phyloP scores from a whole-genome alignment of 2,797 vertebrate species.

The Schizopygopsis pylzovi region DNA sequence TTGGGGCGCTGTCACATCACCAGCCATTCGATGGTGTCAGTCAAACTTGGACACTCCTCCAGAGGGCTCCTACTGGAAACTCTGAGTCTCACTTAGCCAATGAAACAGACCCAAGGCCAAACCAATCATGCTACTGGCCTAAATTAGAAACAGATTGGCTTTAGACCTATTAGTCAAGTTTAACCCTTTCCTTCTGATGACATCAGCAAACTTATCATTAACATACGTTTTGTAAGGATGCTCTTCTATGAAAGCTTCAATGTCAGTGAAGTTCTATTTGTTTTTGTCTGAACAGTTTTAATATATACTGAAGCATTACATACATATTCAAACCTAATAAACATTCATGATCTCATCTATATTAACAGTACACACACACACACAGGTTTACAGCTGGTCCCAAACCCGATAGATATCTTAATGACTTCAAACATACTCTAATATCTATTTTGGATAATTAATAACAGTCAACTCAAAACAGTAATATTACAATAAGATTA shows the following conservation, averaged over 20 bases:
- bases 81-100: conserved; percentile 13
- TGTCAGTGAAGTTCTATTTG: background rate
- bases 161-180: conserved; percentile 42
- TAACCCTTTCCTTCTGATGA: conserved; percentile 44
- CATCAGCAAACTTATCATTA: conserved; percentile 39
- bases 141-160: conserved; percentile 56
- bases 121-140: conserved; percentile 43
- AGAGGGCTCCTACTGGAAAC: background rate
- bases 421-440: background rate
- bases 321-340: conserved; percentile 6
- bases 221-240: background rate
- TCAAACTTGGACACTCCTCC: conserved; percentile 46
- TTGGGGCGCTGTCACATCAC: conserved; percentile 31
- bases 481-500: background rate
- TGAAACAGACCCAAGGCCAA: conserved; percentile 21
- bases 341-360: background rate
- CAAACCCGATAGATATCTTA: background rate
- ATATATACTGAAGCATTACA: conserved; percentile 18
- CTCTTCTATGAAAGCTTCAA: background rate
- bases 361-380: background rate
- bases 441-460: background rate
- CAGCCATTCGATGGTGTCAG: conserved; percentile 39
- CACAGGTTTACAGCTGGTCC: background rate
- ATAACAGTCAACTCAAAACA: background rate
- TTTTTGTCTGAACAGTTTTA: background rate